A percentile compares a stretch with the other conserved stretches of the same genome.
These are phyloP conservation scores for Rapana venosa DNA, from an alignment of 2,888 invertebrate genomes.

Conservation along the genomic window DNA sequence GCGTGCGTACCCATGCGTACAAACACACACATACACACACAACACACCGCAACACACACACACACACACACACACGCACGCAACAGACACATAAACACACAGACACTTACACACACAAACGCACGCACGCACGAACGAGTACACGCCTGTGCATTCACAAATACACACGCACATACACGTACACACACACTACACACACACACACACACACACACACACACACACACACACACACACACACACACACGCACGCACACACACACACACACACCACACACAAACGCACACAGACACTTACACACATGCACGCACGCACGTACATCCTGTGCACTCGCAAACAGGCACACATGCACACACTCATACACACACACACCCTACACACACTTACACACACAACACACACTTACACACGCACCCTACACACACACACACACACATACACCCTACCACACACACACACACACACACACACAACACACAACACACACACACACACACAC, in stretches of 20 bases:
- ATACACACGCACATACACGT: slow-evolving; percentile 16
- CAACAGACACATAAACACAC: background rate
- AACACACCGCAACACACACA: background rate
- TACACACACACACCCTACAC: too few species aligned
- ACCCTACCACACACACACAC: too few species aligned
- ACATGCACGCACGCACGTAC: too few species aligned
- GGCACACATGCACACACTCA: too few species aligned
- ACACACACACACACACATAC: too few species aligned
- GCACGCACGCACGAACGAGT: background rate
- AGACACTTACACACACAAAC: slow-evolving; percentile 17
- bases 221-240: slow-evolving; percentile 33
- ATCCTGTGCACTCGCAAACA: too few species aligned
- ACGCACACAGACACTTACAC: too few species aligned
- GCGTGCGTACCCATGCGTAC: background rate
- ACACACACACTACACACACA: slow-evolving; percentile 8
- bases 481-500: too few species aligned
- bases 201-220: background rate
- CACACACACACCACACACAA: slow-evolving; percentile 17
- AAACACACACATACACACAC: background rate
- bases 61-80: background rate
- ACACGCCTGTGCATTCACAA: slow-evolving; percentile 13
- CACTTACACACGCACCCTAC: too few species aligned
- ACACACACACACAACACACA: too few species aligned
- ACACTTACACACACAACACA: too few species aligned
- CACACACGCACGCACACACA: slow-evolving; percentile 35